Conservation (phyloP, 2,113 vertebrate genomes). For the Entomyzon cyanotis region DNA sequence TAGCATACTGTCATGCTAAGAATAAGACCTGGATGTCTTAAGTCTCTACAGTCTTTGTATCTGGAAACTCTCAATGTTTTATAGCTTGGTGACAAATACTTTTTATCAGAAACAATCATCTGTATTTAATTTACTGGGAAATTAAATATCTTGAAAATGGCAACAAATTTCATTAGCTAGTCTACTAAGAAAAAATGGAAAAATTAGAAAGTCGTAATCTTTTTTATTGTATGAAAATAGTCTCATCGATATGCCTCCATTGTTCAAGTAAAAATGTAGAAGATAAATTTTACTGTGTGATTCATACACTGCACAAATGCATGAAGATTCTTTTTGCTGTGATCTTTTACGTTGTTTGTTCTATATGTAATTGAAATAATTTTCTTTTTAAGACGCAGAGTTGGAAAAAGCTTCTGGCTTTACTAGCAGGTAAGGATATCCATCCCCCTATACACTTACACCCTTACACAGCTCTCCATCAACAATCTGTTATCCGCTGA, state of each 20-base stretch:
- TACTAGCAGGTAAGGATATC: background rate
- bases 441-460: background rate
- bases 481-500: background rate
- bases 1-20: background rate
- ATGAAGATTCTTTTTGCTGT: background rate
- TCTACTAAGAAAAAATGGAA: background rate
- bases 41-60: background rate
- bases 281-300: background rate
- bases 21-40: background rate
- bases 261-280: background rate
- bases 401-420: background rate
- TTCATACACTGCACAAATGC: background rate
- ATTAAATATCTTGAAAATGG: background rate
- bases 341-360: background rate
- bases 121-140: background rate
- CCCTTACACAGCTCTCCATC: background rate
- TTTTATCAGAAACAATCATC: background rate
- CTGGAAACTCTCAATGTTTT: background rate
- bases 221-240: background rate
- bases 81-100: background rate
- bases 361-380: background rate
- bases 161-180: background rate
- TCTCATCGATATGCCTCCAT: background rate
- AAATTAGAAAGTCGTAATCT: background rate
- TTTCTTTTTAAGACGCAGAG: background rate